A percentile compares a stretch with the other conserved stretches of the same genome.
phyloP scores from a whole-genome alignment of 2,888 invertebrate species.

The Platycheirus rosarum region DNA sequence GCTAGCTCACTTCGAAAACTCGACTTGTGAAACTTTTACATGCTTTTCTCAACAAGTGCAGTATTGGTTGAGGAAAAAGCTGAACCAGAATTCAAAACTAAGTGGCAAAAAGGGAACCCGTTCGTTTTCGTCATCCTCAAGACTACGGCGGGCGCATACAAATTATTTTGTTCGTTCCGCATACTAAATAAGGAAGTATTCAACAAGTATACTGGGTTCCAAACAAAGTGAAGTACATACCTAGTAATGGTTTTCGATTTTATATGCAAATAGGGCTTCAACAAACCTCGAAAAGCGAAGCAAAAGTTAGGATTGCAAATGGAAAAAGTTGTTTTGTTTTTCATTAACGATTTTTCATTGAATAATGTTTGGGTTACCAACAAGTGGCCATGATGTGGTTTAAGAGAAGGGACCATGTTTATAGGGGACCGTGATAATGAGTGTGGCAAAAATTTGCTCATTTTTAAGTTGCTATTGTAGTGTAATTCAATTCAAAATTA shows the following conservation, averaged over 20 bases:
- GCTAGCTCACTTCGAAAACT: constrained; percentile 54
- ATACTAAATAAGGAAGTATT: constrained; percentile 1
- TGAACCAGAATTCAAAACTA: background rate
- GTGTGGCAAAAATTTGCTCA: no score
- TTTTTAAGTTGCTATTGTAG: no score
- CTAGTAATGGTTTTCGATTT: background rate
- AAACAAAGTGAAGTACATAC: constrained; percentile 31
- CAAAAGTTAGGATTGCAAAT: constrained; percentile 42
- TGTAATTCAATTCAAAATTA: no score
- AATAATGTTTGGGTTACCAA: constrained; percentile 51
- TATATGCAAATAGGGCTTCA: constrained; percentile 43
- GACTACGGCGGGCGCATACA: no score
- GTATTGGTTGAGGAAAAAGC: background rate
- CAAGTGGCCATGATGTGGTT: constrained; percentile 7
- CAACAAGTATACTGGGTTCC: constrained; percentile 17
- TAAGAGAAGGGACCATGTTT: no score
- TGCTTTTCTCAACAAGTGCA: constrained; percentile 64
- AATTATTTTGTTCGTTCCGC: constrained; percentile 24
- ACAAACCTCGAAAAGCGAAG: no score
- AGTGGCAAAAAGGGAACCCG: background rate
- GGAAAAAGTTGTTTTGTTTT: constrained; percentile 55
- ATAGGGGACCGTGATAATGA: no score
- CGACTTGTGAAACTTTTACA: constrained; percentile 55
- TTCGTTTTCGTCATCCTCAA: constrained; percentile 7
- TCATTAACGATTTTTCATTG: constrained; percentile 65